Base-by-base conservation (phyloP, 2,888 invertebrate species). In the Brachyptera putata region DNA sequence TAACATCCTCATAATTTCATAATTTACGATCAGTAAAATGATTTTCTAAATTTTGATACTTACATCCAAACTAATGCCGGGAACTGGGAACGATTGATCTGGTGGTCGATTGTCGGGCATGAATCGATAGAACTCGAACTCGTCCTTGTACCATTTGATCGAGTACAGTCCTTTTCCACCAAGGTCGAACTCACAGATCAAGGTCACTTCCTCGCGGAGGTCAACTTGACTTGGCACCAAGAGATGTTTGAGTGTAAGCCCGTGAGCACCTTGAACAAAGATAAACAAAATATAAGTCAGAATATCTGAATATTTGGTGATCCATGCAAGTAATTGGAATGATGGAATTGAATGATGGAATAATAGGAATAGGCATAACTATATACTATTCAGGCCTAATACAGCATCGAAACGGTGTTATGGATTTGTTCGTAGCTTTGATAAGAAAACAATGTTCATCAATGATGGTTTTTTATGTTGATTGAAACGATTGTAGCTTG, bases 101-200 rank as follows among this genome's bases (percentile, higher is more conserved):
- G 56, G 53, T 1, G 69, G 68, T 9, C 61, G 16, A 49, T 62
- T 64, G 63, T 67, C 67, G 1, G 69, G 69, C 66, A 68, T 67
- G 61, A 60, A 69, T n/a, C 68, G 57, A 63, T 63, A 69, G 65
- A 69, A 69, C 62, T 69, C 69, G 55, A 61, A 61, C 56, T 69
- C 69, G 53, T 69, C 68, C 58, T 69, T 69, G 66, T 69, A 69
- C 69, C 69, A 69, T 57, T 69, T 69, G 62, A 69, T 69, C 1
- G 68, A 68, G 62, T 68, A 67, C 9, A 69, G 63, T 4, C 62
- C 65, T 9, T 62, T 61, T 5, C 59, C 46, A 21, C 62, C 67
- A 16, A 68, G 59, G 46, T 68, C 66, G 61, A 67, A 68, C 30
- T 63, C 60, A 61, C 69, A 69, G n/a, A 48, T 56, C 53, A 69